phyloP scores from a whole-genome alignment of 2,113 vertebrate species.

The Apus apus region DNA sequence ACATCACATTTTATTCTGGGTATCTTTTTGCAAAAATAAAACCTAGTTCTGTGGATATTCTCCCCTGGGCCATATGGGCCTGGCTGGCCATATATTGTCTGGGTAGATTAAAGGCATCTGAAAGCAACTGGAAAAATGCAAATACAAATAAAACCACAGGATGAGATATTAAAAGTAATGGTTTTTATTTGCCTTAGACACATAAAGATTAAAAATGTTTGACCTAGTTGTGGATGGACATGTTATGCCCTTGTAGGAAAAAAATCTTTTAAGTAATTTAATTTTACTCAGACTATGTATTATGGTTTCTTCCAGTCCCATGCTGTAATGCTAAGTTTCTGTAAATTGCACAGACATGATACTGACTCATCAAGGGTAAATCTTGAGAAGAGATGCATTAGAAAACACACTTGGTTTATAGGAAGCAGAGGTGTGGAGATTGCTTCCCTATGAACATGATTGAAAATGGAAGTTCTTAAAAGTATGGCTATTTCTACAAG shows the following conservation, averaged over 20 bases:
- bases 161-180: neutral
- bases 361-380: neutral
- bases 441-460: neutral
- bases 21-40: neutral
- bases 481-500: neutral
- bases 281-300: constrained; percentile 48
- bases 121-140: neutral
- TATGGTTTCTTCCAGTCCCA: constrained; percentile 6
- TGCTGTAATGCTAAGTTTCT: neutral
- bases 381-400: neutral
- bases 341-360: neutral
- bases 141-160: neutral
- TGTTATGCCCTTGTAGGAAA: neutral
- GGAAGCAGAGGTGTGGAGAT: neutral
- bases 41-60: neutral
- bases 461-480: constrained; percentile 27
- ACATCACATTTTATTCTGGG: neutral
- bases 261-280: constrained; percentile 25
- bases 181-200: neutral
- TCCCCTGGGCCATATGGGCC: neutral
- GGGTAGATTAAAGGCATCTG: neutral
- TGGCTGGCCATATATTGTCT: neutral
- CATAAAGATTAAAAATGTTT: constrained; percentile 3
- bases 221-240: constrained; percentile 5
- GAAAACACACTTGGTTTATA: neutral